Evolutionary conservation across 2,113 vertebrate genomes (phyloP), one percentile per base, ranked within the genome.

Genomic region (Aythya baeri): DNA sequence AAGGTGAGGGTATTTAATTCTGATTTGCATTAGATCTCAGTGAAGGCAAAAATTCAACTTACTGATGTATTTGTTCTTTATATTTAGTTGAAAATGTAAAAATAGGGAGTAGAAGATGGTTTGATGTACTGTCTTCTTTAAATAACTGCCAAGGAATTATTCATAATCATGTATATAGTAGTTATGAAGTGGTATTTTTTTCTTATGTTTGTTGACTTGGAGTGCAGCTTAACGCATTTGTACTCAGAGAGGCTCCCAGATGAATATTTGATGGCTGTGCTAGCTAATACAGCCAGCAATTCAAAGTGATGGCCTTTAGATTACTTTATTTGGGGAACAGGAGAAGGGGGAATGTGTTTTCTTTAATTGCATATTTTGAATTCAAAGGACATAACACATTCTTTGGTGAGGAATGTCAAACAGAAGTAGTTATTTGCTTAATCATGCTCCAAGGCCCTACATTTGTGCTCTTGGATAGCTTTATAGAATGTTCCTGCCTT

Each of bases 341-440:
- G 62, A 89, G 38, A 72, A 84, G 4, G 18, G 41, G 9, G 14
- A 88, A 82, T 58, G 38, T 79, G 38, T 67, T 93, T 93, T 96
- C 38, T 92, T 91, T 90, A 86, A 85, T 81, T 90, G 41, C 36
- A 67, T 77, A n/a, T 74, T 93, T 94, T 80, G 72, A 90, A 93
- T 95, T 91, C 86, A 77, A 80, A 70, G 52, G 59, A 81, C 31
- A 31, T 77, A 93, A 29, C 12, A 32, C 0, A 0, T 77, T 84
- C 72, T 90, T 94, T 80, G 55, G 71, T 83, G 79, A 88, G 70
- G 59, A 85, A 83, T 80, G 83, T 83, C 83, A 89, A 91, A 88
- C 83, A 91, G 54, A 91, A 82, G 58, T 58, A 88, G 55, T 83
- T 88, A 83, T 54, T 90, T 94, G 58, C 50, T 86, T 91, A 94